Conservation (phyloP, 2,888 invertebrate species). For the Drosophila nr. perissopoda region DNA sequence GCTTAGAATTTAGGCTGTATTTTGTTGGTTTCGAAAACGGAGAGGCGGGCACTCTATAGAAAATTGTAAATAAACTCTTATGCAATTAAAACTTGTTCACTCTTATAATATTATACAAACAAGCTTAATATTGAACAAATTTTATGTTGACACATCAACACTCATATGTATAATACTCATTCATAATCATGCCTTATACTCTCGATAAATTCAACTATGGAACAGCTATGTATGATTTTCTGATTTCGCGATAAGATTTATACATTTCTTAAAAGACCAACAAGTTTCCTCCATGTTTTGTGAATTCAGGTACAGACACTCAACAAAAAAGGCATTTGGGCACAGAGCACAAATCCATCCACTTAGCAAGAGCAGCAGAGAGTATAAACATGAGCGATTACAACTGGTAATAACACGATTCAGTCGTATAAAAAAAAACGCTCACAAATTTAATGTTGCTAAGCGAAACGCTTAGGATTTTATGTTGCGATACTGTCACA, state of each 20-base stretch:
- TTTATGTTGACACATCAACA: background rate
- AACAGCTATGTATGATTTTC: background rate
- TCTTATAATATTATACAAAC: background rate
- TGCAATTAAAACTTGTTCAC: background rate
- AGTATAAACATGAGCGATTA: slow-evolving; percentile 57
- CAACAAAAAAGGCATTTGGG: slow-evolving; percentile 18
- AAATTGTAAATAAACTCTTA: background rate
- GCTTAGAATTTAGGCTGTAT: background rate
- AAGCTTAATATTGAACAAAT: background rate
- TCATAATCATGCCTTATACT: background rate
- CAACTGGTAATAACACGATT: slow-evolving; percentile 74
- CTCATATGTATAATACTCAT: background rate
- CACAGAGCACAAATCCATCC: slow-evolving; percentile 50
- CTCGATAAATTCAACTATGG: background rate
- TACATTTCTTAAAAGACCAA: background rate
- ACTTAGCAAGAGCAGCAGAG: slow-evolving; percentile 32
- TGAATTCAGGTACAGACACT: slow-evolving; percentile 13
- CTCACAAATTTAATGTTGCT: slow-evolving; percentile 66
- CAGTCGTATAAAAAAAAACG: slow-evolving; percentile 61
- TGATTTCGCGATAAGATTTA: background rate
- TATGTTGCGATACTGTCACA: slow-evolving; percentile 43
- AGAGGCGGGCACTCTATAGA: background rate
- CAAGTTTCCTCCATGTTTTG: slow-evolving; percentile 13
- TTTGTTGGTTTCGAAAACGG: background rate
- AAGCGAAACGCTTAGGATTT: slow-evolving; percentile 62